Evolutionary conservation across 2,113 vertebrate genomes (phyloP), one percentile per base, ranked within the genome.

Genomic region (Gallinago media): DNA sequence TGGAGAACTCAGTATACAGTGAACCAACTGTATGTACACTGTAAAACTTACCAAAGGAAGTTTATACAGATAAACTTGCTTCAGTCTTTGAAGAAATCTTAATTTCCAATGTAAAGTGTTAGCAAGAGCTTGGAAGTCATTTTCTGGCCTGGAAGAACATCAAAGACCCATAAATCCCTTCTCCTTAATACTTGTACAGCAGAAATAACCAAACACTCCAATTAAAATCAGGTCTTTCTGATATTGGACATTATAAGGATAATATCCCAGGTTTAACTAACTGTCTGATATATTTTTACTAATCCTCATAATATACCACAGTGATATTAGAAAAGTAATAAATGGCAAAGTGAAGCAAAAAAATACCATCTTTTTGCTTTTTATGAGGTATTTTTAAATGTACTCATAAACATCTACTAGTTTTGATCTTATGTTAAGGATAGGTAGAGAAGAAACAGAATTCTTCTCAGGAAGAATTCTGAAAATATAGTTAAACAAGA

Each of bases 121-220:
- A 4, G 6, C 0, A 4, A 85, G 46, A 50, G 85, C 5, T 7
- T 50, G 42, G 49, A 82, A 71, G 18, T 21, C 0, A 19, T 42
- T 63, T 79, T 79, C 9, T 26, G 14, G 1, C 42, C 19, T 40
- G 2, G 14, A 84, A 81, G 18, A 70, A 27, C 10, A 58, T 36
- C 5, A 65, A 70, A n/a, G 13, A 85, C 47, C 1, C 0, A 3
- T 52, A 73, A 89, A 44, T 55, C 55, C 0, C 8, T 84, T 52
- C 12, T 47, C 5, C 65, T 52, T 84, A 61, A 26, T 56, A 29
- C 4, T 32, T 68, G 3, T 7, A 86, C 6, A 76, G 22, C 29
- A 91, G 29, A 83, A 12, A 38, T 15, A 83, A 84, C 55, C 7
- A 72, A 92, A 55, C 1, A 0, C 2, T 21, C 4, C 15, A 11